Evolutionary conservation across 2,113 vertebrate genomes (phyloP), one percentile per base, ranked within the genome.

Genomic region (Eretmochelys imbricata): DNA sequence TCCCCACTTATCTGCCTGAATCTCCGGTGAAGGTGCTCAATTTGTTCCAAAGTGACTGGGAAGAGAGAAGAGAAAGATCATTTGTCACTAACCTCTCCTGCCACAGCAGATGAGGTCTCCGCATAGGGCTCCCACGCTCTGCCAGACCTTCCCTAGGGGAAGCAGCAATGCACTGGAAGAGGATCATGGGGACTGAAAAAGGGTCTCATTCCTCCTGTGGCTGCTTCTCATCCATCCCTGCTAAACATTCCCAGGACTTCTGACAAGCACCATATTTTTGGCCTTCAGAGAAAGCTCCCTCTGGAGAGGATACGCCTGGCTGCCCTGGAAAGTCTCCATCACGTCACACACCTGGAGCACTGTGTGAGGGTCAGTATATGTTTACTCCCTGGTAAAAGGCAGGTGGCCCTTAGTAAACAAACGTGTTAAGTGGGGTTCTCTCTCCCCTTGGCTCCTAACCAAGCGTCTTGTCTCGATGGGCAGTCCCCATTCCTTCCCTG

Each of bases 31-130:
- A 99, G 98, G 94, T 99, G 99, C 94, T 98, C 98, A 2, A 99
- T 99, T 98, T 99, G 99, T 4, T 99, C 99, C 0, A 96, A 96
- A 35, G 99, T 99, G 98, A 99, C 99, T 99, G 97, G 62, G 1
- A 1, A 88, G 82, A 8, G 31, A 49, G 81, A 84, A 87, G 90
- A 57, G 20, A 88, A 80, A 25, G 13, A 29, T 62, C 72, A n/a
- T 5, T 5, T 81, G 49, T 48, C 2, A 2, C 16, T 76, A 53
- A 85, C 6, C 12, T 31, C 10, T 55, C 20, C 1, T 0, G 46
- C 38, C 20, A 72, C 50, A 3, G 49, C 22, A 78, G 25, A 14
- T 48, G 27, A 22, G 17, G n/a, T 22, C 8, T 72, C n/a, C 10
- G 19, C n/a, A 38, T 22, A 22, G 65, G 31, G 3, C n/a, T 25